Conservation (phyloP, 2,888 invertebrate species). For the Molanna angustata region DNA sequence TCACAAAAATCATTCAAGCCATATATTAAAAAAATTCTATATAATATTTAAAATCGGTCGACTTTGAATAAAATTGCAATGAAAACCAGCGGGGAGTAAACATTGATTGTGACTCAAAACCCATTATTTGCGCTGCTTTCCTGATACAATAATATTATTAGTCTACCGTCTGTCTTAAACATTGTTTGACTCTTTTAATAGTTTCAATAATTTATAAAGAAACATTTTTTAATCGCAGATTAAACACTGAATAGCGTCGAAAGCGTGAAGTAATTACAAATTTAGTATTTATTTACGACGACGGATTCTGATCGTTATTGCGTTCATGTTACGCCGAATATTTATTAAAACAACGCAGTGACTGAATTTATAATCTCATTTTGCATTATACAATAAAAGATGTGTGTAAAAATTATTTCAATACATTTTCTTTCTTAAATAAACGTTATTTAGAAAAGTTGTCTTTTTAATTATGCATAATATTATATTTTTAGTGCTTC, state of each 20-base stretch:
- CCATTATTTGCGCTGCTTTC: conserved; percentile 1
- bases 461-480: no score
- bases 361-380: no score
- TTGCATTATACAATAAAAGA: no score
- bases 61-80: not conserved
- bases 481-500: no score
- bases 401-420: no score
- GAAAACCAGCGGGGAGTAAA: conserved; percentile 4
- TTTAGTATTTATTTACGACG: not conserved
- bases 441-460: no score
- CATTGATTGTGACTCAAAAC: not conserved
- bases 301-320: not conserved
- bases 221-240: not conserved
- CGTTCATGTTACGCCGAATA: no score
- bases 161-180: not conserved
- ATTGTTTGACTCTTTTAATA: not conserved
- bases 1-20: no score
- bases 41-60: no score
- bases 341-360: no score
- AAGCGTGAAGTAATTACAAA: not conserved
- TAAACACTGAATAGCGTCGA: not conserved
- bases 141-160: not conserved
- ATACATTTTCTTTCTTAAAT: no score
- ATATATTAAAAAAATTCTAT: no score
- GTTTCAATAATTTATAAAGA: not conserved